Evolutionary conservation across 1,140 invertebrate genomes (phyloP).

Genomic region (Drosophila rufa): DNA sequence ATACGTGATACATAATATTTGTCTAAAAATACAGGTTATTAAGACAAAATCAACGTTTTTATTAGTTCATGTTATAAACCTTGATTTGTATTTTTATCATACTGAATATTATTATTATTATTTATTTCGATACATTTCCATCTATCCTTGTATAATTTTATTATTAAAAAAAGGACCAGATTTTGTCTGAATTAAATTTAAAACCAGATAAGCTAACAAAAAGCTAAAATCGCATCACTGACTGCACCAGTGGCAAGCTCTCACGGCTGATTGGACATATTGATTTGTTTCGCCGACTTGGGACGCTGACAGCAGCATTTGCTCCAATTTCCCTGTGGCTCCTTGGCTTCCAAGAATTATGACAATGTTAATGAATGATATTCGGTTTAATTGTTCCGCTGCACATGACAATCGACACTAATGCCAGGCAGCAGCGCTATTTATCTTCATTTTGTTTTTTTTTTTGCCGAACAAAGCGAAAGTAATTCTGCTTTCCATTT

Average conservation of each 20-base stretch:
- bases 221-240: conserved; percentile 5
- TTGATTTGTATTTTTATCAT: neutral
- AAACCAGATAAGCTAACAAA: neutral
- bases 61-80: no score
- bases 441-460: conserved; percentile 7
- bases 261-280: conserved; percentile 71
- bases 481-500: conserved; percentile 78
- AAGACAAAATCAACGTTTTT: no score
- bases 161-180: accelerated
- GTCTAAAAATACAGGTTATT: no score
- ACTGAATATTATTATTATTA: neutral
- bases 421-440: conserved; percentile 33
- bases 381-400: conserved; percentile 61
- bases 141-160: neutral
- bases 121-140: no score
- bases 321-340: conserved; percentile 70
- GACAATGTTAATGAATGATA: conserved; percentile 63
- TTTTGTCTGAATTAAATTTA: no score
- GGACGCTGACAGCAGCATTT: conserved; percentile 59
- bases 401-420: conserved; percentile 45
- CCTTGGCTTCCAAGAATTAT: conserved; percentile 67
- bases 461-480: conserved; percentile 62
- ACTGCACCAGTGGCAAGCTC: conserved; percentile 32
- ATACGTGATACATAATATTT: no score
- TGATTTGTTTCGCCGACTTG: conserved; percentile 69